phyloP scores from a whole-genome alignment of 2,888 invertebrate genomes.

The Amphipoea oculea region DNA sequence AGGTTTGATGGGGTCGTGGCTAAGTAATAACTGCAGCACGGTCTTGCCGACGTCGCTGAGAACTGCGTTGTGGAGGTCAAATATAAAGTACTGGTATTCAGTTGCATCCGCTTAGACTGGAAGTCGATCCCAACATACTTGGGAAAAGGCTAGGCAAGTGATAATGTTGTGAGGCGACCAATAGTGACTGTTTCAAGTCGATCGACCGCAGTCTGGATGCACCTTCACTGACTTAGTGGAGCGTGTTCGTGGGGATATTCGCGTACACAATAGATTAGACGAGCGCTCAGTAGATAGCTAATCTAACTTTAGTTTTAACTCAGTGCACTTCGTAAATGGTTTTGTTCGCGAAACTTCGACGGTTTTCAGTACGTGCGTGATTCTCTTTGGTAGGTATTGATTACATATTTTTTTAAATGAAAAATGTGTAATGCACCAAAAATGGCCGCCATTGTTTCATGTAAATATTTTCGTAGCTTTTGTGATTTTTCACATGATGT shows the following conservation, averaged over 20 bases:
- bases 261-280: constrained; percentile 64
- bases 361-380: constrained; percentile 30
- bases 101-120: background rate
- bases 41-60: background rate
- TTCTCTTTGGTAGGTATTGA: background rate
- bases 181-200: background rate
- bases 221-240: constrained; percentile 33
- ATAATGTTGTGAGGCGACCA: background rate
- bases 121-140: background rate
- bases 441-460: background rate
- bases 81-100: background rate
- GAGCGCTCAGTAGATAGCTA: constrained; percentile 59
- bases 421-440: background rate
- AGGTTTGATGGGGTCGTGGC: background rate
- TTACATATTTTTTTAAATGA: background rate
- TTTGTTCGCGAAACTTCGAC: constrained; percentile 48
- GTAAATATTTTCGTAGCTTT: background rate
- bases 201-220: constrained; percentile 7
- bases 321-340: constrained; percentile 64
- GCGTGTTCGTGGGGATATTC: constrained; percentile 53
- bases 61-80: background rate
- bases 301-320: constrained; percentile 71
- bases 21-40: background rate
- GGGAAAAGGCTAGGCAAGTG: background rate
- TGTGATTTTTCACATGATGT: background rate